Percentiles rank a stretch among this genome's conserved stretches.
Evolutionary conservation across 1,140 invertebrate species (phyloP).

Genomic region (Ptiloglossa arizonensis): DNA sequence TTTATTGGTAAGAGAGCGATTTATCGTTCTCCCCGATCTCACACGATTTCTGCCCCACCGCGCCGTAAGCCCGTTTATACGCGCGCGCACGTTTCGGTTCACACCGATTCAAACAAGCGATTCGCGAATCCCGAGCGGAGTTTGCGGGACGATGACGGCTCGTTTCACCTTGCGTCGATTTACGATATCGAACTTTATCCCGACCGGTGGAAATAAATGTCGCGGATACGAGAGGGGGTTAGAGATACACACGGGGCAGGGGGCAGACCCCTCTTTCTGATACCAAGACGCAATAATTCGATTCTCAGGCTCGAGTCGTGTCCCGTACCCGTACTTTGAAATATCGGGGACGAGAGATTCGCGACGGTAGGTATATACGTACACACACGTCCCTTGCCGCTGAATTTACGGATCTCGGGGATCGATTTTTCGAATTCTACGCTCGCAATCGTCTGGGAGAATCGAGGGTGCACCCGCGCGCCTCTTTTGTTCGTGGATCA

Average conservation of each 20-base stretch:
- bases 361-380: too few relatives aligned
- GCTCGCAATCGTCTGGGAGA: too few relatives aligned
- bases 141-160: constrained; percentile 32
- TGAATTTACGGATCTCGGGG: too few relatives aligned
- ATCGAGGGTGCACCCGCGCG: too few relatives aligned
- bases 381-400: too few relatives aligned
- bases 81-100: constrained; percentile 36
- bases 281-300: not conserved
- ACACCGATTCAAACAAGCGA: constrained; percentile 53
- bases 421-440: too few relatives aligned
- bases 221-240: constrained; percentile 9
- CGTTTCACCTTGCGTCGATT: constrained; percentile 36
- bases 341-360: not conserved
- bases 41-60: constrained; percentile 59
- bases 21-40: constrained; percentile 65
- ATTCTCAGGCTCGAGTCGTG: not conserved
- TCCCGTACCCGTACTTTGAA: constrained; percentile 10
- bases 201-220: constrained; percentile 10
- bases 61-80: constrained; percentile 47
- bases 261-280: too few relatives aligned
- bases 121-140: constrained; percentile 27
- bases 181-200: constrained; percentile 40
- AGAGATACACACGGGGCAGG: too few relatives aligned
- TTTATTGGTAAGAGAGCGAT: constrained; percentile 69
- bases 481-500: too few relatives aligned